These are phyloP conservation scores for Jaculus jaculus DNA, from an alignment of 2,113 vertebrate species.

Conservation along the genomic window DNA sequence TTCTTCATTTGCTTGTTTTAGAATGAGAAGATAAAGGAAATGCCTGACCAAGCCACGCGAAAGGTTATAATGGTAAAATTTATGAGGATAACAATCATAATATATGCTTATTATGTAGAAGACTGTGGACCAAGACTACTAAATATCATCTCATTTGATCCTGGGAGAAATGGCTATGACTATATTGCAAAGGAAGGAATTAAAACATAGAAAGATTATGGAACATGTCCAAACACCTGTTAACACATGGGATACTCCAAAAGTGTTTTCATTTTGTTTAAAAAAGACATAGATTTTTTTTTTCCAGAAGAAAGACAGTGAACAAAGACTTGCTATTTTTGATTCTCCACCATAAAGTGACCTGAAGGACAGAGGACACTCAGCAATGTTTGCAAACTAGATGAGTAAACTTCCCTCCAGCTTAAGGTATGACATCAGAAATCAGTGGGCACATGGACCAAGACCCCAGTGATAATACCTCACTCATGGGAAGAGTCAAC, in stretches of 20 bases:
- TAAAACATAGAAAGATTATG: neutral
- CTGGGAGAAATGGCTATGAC: neutral
- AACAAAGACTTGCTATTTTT: neutral
- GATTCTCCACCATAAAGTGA: neutral
- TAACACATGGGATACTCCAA: neutral
- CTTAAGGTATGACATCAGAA: neutral
- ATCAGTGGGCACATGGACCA: neutral
- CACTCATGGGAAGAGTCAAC: neutral
- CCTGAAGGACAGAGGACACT: neutral
- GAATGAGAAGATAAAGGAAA: neutral
- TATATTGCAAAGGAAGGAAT: neutral
- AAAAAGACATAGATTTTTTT: neutral
- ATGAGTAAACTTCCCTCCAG: neutral
- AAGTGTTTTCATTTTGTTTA: neutral
- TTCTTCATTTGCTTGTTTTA: neutral
- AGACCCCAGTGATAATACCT: neutral
- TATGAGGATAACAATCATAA: neutral
- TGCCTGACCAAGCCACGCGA: neutral
- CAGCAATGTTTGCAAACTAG: neutral
- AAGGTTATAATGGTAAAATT: conserved; percentile 6
- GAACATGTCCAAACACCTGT: neutral
- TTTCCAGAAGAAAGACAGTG: neutral
- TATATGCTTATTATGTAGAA: neutral
- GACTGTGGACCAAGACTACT: neutral
- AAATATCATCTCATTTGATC: neutral